These are phyloP conservation scores for Thripadectes ignobilis DNA, from an alignment of 2,797 vertebrate species.

Conservation along the genomic window DNA sequence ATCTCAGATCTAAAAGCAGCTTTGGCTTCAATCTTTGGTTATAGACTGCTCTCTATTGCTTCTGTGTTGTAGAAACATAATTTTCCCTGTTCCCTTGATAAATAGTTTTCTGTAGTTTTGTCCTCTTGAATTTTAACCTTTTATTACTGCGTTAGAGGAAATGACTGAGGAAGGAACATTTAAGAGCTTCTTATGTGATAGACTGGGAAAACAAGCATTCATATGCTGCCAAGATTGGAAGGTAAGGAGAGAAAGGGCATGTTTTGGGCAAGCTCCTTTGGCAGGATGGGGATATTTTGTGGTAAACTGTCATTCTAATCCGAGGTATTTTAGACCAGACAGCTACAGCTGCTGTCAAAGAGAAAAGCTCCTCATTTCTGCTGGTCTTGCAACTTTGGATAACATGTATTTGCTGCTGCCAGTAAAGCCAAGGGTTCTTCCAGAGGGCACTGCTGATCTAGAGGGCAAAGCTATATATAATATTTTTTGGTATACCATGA, in stretches of 20 bases:
- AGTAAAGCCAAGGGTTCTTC: slow-evolving; percentile 48
- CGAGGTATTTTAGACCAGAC: slow-evolving; percentile 41
- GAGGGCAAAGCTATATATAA: slow-evolving; percentile 48
- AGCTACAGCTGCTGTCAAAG: slow-evolving; percentile 39
- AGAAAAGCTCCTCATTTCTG: slow-evolving; percentile 46
- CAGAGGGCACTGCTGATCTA: slow-evolving; percentile 43
- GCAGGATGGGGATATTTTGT: slow-evolving; percentile 27
- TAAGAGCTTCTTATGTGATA: neutral
- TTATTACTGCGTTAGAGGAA: neutral
- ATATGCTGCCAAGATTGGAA: neutral
- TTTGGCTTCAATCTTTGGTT: neutral
- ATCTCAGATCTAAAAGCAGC: slow-evolving; percentile 9
- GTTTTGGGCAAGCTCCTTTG: slow-evolving; percentile 11
- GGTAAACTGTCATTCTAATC: slow-evolving; percentile 30
- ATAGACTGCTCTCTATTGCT: neutral
- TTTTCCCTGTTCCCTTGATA: neutral
- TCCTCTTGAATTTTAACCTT: neutral
- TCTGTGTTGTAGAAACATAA: neutral
- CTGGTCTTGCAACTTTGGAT: slow-evolving; percentile 37
- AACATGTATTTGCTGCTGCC: slow-evolving; percentile 35
- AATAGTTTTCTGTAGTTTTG: neutral
- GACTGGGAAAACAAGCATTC: neutral
- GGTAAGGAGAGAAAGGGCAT: slow-evolving; percentile 44
- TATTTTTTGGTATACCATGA: slow-evolving; percentile 11
- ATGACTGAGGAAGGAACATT: neutral